Evolutionary conservation across 92 coral and sea anemone genomes (phyloP).

Genomic region (Epizoanthus fatuus): DNA sequence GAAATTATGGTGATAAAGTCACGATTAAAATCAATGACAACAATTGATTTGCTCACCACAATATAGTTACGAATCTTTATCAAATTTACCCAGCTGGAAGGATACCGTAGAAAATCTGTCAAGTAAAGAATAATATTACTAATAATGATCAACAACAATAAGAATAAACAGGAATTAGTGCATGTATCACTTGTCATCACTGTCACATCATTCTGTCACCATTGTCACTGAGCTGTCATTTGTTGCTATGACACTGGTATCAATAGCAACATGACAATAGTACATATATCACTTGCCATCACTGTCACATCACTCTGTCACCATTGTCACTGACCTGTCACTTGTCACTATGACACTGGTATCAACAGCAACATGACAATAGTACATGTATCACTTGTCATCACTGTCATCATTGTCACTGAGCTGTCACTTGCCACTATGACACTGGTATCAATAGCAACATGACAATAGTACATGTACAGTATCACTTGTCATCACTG

Average conservation of each 20-base stretch:
- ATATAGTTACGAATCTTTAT: constrained; percentile 89
- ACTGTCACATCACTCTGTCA: neutral
- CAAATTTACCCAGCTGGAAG: constrained; percentile 74
- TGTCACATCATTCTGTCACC: too few species aligned
- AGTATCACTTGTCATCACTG: neutral
- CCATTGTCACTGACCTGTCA: neutral
- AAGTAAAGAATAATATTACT: neutral
- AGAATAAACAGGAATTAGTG: neutral
- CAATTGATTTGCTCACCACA: constrained; percentile 75
- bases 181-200: too few species aligned
- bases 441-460: too few species aligned
- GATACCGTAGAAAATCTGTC: constrained; percentile 66
- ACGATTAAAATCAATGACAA: neutral
- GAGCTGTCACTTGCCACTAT: too few species aligned
- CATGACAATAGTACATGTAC: too few species aligned
- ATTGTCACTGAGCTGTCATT: too few species aligned
- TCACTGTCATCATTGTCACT: neutral
- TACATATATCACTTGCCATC: neutral
- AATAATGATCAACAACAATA: neutral
- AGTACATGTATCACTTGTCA: neutral
- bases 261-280: too few species aligned
- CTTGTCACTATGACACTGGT: too few species aligned
- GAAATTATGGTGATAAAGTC: neutral
- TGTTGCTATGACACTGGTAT: too few species aligned
- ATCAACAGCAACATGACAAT: neutral